phyloP scores from a whole-genome alignment of 1,140 invertebrate genomes.

The Bradysia coprophila region DNA sequence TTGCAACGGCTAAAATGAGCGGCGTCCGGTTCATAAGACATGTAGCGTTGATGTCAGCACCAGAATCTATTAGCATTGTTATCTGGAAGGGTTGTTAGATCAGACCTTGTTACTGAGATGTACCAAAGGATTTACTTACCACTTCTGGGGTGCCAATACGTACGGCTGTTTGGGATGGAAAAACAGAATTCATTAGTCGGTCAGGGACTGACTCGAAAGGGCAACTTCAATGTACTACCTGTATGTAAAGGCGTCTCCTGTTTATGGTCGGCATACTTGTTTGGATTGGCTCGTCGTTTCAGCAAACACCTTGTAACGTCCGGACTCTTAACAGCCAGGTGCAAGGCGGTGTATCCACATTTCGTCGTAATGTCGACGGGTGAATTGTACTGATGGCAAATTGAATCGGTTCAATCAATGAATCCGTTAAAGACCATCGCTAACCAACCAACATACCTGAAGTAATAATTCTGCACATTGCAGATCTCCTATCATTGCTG shows the following conservation, averaged over 20 bases:
- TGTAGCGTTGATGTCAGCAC: slow-evolving; percentile 32
- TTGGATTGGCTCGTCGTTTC: slow-evolving; percentile 16
- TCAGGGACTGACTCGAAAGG: too few species aligned
- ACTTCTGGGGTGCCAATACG: too few species aligned
- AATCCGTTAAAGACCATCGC: too few species aligned
- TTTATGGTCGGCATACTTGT: slow-evolving; percentile 16
- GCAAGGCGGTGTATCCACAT: slow-evolving; percentile 80
- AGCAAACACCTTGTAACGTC: slow-evolving; percentile 13
- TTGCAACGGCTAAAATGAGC: slow-evolving; percentile 29
- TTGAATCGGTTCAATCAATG: too few species aligned
- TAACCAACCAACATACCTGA: too few species aligned
- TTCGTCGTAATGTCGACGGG: slow-evolving; percentile 62
- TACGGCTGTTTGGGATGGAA: too few species aligned
- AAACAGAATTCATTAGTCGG: too few species aligned
- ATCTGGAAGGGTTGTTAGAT: too few species aligned
- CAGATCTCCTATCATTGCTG: slow-evolving; percentile 29
- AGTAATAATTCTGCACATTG: slow-evolving; percentile 44
- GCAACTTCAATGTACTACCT: too few species aligned
- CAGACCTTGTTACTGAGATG: too few species aligned
- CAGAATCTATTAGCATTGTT: slow-evolving; percentile 32
- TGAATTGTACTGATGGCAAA: slow-evolving; percentile 76
- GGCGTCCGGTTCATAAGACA: slow-evolving; percentile 35
- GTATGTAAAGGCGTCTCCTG: slow-evolving; percentile 17
- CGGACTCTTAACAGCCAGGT: slow-evolving; percentile 59
- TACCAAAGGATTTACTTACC: too few species aligned